phyloP scores from a whole-genome alignment of 1,140 invertebrate species.

The Pachypeltis micranthus region DNA sequence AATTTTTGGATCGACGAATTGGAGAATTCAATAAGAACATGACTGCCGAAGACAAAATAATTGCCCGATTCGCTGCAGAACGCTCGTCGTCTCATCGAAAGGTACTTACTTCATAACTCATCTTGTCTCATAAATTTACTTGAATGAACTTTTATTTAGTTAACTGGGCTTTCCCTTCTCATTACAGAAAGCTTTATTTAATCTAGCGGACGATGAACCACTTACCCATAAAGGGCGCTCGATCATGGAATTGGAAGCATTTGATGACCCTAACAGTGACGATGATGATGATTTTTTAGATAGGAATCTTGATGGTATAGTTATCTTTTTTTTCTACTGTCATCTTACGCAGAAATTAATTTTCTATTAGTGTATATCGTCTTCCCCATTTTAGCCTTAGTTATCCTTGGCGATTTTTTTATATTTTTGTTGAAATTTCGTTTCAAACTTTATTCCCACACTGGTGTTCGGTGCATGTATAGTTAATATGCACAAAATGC shows the following conservation, averaged over 20 bases:
- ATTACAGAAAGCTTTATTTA: slow-evolving; percentile 56
- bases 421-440: too few relatives aligned
- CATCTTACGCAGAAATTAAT: too few relatives aligned
- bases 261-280: slow-evolving; percentile 70
- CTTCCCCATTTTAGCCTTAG: too few relatives aligned
- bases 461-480: too few relatives aligned
- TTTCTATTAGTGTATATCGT: too few relatives aligned
- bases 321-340: too few relatives aligned
- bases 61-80: slow-evolving; percentile 70
- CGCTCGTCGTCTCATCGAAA: slow-evolving; percentile 54
- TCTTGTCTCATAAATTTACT: too few relatives aligned
- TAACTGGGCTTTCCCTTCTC: background rate
- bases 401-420: too few relatives aligned
- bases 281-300: slow-evolving; percentile 54
- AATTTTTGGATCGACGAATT: slow-evolving; percentile 75
- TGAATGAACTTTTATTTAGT: too few relatives aligned
- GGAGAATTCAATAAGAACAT: slow-evolving; percentile 62
- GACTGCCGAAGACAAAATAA: slow-evolving; percentile 67
- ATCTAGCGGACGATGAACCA: slow-evolving; percentile 75
- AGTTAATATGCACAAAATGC: too few relatives aligned
- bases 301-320: slow-evolving; percentile 47
- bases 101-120: too few relatives aligned
- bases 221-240: slow-evolving; percentile 79
- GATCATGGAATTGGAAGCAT: slow-evolving; percentile 79
- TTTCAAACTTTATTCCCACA: too few relatives aligned